phyloP scores from a whole-genome alignment of 2,888 invertebrate genomes.

The Stenurella melanura region DNA sequence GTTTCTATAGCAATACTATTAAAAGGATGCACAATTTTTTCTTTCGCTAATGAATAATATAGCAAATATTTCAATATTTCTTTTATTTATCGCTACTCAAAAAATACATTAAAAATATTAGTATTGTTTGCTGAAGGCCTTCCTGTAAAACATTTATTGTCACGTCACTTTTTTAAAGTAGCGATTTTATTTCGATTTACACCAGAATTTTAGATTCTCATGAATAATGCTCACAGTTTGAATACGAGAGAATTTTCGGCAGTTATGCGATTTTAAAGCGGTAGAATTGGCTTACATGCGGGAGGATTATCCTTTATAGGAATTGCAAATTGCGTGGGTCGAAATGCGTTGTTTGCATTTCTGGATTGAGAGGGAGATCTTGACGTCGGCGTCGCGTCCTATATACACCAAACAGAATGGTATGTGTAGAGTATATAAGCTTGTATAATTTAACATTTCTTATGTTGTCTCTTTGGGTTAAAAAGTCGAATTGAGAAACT shows the following conservation, averaged over 20 bases:
- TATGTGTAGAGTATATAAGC: neutral
- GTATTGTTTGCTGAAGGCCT: too few species aligned
- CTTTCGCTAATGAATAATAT: too few species aligned
- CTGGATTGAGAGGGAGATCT: constrained; percentile 3
- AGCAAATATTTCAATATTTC: too few species aligned
- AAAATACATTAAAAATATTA: too few species aligned
- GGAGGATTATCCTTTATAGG: constrained; percentile 7
- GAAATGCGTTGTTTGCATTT: constrained; percentile 7
- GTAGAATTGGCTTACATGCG: neutral
- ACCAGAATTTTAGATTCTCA: neutral
- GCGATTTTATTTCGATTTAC: neutral
- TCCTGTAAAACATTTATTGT: too few species aligned
- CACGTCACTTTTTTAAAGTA: neutral
- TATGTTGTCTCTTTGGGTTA: neutral
- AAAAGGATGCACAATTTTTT: too few species aligned
- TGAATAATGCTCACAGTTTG: neutral
- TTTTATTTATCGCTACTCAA: too few species aligned
- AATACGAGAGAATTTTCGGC: neutral
- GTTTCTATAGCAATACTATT: too few species aligned
- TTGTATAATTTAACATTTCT: neutral
- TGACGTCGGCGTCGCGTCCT: neutral
- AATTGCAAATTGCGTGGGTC: constrained; percentile 2
- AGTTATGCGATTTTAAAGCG: constrained; percentile 2
- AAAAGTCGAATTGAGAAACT: too few species aligned
- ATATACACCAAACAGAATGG: neutral